A percentile compares a stretch with the other conserved stretches of the same genome.
phyloP scores from a whole-genome alignment of 1,140 invertebrate species.

The Potamilus streckersoni region DNA sequence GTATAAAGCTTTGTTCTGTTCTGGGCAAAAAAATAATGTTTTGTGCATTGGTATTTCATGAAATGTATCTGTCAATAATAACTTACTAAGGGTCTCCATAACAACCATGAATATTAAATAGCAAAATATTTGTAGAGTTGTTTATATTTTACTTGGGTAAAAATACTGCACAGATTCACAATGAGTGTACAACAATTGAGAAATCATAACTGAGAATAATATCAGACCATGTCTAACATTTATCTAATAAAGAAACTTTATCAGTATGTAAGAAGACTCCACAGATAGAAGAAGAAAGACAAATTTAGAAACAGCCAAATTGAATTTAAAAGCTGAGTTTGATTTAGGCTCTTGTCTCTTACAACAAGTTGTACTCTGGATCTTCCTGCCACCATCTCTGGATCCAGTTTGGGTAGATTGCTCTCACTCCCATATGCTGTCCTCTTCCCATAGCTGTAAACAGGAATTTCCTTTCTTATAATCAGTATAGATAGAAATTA shows the following conservation, averaged over 20 bases:
- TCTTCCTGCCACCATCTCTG: conserved; percentile 38
- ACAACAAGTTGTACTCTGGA: conserved; percentile 42
- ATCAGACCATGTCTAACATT: neutral
- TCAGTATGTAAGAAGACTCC: neutral
- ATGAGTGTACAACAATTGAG: neutral
- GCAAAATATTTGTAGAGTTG: no score
- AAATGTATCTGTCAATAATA: no score
- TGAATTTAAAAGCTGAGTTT: neutral
- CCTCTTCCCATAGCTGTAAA: conserved; percentile 12
- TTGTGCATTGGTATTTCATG: no score
- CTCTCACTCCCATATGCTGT: conserved; percentile 30
- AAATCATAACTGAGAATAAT: neutral
- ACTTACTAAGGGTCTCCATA: no score
- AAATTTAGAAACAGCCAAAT: neutral
- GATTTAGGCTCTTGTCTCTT: conserved; percentile 6
- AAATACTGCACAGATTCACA: no score
- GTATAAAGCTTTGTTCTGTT: no score
- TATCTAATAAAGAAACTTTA: neutral
- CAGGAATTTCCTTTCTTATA: neutral
- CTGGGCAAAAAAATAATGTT: no score
- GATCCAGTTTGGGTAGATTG: conserved; percentile 42
- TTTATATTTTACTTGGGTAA: no score
- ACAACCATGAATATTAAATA: no score
- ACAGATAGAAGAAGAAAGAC: neutral
- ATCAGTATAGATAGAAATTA: neutral